Conservation (phyloP, 2,797 vertebrate species). For the Dipus sagitta region DNA sequence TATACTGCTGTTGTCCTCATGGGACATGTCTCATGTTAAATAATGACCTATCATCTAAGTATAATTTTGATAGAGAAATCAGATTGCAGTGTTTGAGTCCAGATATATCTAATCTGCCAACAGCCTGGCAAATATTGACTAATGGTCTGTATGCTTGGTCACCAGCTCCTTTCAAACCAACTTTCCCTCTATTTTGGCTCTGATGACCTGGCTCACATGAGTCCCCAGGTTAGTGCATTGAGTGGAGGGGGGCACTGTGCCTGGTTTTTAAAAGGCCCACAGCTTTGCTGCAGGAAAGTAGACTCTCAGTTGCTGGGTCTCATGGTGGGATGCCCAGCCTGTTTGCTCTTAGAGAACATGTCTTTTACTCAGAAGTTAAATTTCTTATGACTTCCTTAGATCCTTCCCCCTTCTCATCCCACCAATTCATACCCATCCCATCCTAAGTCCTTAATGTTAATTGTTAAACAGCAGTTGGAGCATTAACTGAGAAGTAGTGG, state of each 20-base stretch:
- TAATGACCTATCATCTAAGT: constrained; percentile 71
- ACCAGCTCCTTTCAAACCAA: constrained; percentile 57
- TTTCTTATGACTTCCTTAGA: constrained; percentile 77
- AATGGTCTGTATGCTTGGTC: constrained; percentile 57
- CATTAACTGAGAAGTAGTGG: constrained; percentile 85
- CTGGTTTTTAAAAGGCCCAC: constrained; percentile 52
- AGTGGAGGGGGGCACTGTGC: neutral
- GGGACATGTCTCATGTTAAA: constrained; percentile 70
- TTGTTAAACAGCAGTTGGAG: constrained; percentile 88
- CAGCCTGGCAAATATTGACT: constrained; percentile 83
- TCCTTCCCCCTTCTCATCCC: constrained; percentile 69
- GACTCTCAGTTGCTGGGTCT: constrained; percentile 65
- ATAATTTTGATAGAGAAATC: constrained; percentile 77
- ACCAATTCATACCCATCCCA: constrained; percentile 30
- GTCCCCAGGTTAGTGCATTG: neutral
- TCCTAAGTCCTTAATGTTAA: constrained; percentile 85
- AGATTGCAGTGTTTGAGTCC: constrained; percentile 78
- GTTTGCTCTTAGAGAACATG: constrained; percentile 65
- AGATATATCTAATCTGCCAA: constrained; percentile 80
- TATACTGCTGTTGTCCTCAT: constrained; percentile 36
- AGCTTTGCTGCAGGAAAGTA: constrained; percentile 67
- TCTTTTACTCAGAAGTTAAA: constrained; percentile 81
- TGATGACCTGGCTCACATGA: constrained; percentile 8
- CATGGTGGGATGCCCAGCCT: neutral
- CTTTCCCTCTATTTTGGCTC: constrained; percentile 39